Base-by-base conservation (phyloP, 2,797 vertebrate genomes). In the Phoebastria nigripes region DNA sequence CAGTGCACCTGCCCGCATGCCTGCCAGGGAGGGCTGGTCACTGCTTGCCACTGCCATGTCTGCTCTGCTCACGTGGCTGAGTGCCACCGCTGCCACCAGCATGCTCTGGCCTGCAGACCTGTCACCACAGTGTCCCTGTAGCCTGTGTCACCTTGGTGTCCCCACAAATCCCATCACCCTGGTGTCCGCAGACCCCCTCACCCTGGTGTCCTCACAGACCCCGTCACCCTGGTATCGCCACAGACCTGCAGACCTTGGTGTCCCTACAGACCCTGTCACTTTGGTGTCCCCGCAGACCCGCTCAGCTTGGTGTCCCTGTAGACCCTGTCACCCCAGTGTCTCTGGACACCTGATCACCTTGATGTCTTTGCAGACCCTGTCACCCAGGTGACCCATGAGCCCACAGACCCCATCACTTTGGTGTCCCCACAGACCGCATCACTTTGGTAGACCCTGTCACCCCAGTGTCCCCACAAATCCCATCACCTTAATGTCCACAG, bases 21-120 rank as follows among this genome's bases (percentile, higher is more conserved):
- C 70, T 10, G 14, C 39, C 11, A 25, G 61, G 42, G 31, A 51
- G 33, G 37, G 6, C 33, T 65, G 52, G 24, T 17, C 66, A 55
- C 46, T 0, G 0, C 31, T 12, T 33, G 24, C 25, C n/a, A 4
- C 71, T 35, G 39, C 44, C n/a, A 3, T 1, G 0, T 37, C 54
- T 18, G 46, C 61, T 54, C 71, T 25, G 72, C 47, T 35, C 22
- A 6, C 0, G 2, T 2, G 9, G n/a, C 66, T 4, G 7, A 28
- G 41, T n/a, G 44, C 29, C 66, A 33, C 52, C 2, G 0, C 52
- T 74, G 54, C 69, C 59, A 39, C 39, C 52, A 15, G 42, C 21
- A 6, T 0, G 17, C 41, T 55, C 61, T 55, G 54, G 26, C 46
- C 71, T 94, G 84, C 46, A 16, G 39, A 42, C 22, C 31, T 67